These are phyloP conservation scores for Drymonia ruficornis DNA, from an alignment of 2,888 invertebrate genomes.

Conservation along the genomic window DNA sequence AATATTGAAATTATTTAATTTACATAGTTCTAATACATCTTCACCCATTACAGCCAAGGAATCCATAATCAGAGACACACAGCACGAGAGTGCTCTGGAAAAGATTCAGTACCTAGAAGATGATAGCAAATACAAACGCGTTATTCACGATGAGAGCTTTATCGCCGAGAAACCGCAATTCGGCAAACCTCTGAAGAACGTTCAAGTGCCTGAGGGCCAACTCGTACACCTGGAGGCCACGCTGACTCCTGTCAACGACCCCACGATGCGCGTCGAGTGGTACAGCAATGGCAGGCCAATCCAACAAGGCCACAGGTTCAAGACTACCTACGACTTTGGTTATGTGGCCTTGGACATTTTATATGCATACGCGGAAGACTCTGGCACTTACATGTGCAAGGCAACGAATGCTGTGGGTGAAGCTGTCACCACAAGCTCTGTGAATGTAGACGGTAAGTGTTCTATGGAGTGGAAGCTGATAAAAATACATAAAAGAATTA, in stretches of 20 bases:
- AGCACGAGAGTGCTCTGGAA: slow-evolving; percentile 96
- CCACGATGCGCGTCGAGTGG: slow-evolving; percentile 99
- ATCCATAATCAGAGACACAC: slow-evolving; percentile 94
- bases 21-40: background rate
- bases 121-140: slow-evolving; percentile 90
- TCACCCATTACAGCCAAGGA: slow-evolving; percentile 87
- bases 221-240: slow-evolving; percentile 97
- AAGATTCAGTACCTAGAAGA: slow-evolving; percentile 97
- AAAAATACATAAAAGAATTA: background rate
- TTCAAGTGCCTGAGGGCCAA: slow-evolving; percentile 93
- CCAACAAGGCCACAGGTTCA: slow-evolving; percentile 97
- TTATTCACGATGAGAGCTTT: slow-evolving; percentile 89
- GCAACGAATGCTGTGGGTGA: slow-evolving; percentile 98
- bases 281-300: slow-evolving; percentile 97
- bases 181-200: slow-evolving; percentile 94
- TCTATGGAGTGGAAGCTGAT: background rate
- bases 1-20: too few relatives aligned
- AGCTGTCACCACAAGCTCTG: slow-evolving; percentile 96
- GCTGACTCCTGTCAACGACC: slow-evolving; percentile 98
- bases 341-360: slow-evolving; percentile 98
- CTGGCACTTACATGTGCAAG: slow-evolving; percentile 98
- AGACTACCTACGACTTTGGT: slow-evolving; percentile 98
- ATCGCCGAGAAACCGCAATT: slow-evolving; percentile 95
- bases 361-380: slow-evolving; percentile 98
- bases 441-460: slow-evolving; percentile 92